phyloP scores from a whole-genome alignment of 2,888 invertebrate species.

The Phyllotreta striolata region DNA sequence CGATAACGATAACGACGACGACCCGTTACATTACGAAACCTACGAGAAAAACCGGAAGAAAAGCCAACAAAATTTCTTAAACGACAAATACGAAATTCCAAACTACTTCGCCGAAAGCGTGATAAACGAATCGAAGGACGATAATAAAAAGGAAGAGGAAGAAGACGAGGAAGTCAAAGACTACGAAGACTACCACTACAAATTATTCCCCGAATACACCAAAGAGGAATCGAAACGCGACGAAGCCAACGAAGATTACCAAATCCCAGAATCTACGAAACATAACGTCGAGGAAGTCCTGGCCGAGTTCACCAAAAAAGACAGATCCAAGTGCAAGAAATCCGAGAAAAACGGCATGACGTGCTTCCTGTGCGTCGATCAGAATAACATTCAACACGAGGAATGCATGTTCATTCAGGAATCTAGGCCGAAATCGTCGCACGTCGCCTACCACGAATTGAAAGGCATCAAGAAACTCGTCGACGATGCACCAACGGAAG shows the following conservation, averaged over 20 bases:
- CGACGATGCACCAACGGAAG: constrained; percentile 41
- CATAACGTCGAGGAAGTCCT: constrained; percentile 75
- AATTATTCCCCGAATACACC: constrained; percentile 60
- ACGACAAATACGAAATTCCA: constrained; percentile 51
- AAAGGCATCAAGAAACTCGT: constrained; percentile 67
- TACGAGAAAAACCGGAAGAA: constrained; percentile 31
- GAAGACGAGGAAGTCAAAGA: constrained; percentile 62
- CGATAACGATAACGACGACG: constrained; percentile 23
- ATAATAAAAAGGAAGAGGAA: constrained; percentile 27
- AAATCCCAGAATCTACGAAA: constrained; percentile 65
- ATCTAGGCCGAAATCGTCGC: constrained; percentile 70
- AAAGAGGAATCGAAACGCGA: constrained; percentile 53
- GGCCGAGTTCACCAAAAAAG: constrained; percentile 77
- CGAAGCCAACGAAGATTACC: constrained; percentile 52
- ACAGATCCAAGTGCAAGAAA: constrained; percentile 76
- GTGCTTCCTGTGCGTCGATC: constrained; percentile 76
- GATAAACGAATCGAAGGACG: constrained; percentile 38
- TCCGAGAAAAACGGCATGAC: constrained; percentile 78
- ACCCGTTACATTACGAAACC: constrained; percentile 23
- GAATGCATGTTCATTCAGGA: constrained; percentile 82
- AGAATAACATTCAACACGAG: constrained; percentile 75
- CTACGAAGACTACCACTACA: constrained; percentile 62
- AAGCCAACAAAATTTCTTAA: constrained; percentile 17
- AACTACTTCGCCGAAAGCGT: constrained; percentile 51
- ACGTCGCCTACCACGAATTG: constrained; percentile 72